Evolutionary conservation across 2,113 vertebrate species (phyloP), one percentile per base, ranked within the genome.

Genomic region (Muscicapa adusta): DNA sequence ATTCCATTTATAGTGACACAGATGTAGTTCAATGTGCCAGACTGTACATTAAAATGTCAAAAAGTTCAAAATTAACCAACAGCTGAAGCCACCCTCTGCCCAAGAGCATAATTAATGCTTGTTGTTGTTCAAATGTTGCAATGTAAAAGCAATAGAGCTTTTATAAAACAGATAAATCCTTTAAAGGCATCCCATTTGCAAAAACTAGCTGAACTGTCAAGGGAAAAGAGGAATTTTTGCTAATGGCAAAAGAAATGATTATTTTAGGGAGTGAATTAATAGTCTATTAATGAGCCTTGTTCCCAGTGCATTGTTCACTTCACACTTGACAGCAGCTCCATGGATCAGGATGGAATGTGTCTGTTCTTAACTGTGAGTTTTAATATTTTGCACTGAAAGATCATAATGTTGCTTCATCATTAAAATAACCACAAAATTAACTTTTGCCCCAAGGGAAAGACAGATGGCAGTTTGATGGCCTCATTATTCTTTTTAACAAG

Each of bases 351-450:
- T 79, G 81, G 95, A 96, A 96, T 88, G 91, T 94, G 91, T 97
- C 96, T 93, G 82, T 88, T 95, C 94, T 95, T 96, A 96, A 97
- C 83, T 72, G 85, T 58, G 85, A 95, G 91, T 89, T 96, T 96
- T 96, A 96, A 96, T 96, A 97, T 94, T 96, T 97, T 96, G 91
- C 78, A 84, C 68, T 89, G 93, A 92, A 96, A 89, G 91, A 94
- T 97, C 95, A 94, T 97, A 97, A 97, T 97, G 91, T 97, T 97
- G 91, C 94, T 90, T 96, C 96, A 96, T 96, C 94, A 96, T 96
- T 97, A 95, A 97, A 96, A 96, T 96, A 97, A 95, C 88, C 94
- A 95, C 95, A 96, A 96, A 97, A 97, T 97, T 97, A 97, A 97
- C 86, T 97, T 96, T 89, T 97, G 95, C 95, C 96, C 93, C 95